These are phyloP conservation scores for Sinopyrophorus schimmeli DNA, from an alignment of 2,888 invertebrate species.

Conservation along the genomic window DNA sequence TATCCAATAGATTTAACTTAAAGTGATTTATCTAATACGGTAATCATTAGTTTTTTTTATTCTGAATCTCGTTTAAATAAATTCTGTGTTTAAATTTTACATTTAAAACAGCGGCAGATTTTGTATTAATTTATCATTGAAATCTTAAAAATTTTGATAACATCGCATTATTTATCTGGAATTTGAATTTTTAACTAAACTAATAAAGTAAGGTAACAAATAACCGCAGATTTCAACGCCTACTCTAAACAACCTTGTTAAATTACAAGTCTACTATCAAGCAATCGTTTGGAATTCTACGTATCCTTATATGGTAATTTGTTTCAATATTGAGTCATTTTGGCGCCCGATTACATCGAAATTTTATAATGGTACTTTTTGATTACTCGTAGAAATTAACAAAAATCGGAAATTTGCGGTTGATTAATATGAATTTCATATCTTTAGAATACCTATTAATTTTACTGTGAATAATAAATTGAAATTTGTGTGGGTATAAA, in stretches of 20 bases:
- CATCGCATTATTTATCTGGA: no score
- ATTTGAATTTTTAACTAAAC: conserved; percentile 6
- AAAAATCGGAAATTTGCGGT: conserved; percentile 14
- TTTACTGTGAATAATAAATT: no score
- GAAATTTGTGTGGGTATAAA: conserved; percentile 5
- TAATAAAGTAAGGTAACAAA: conserved; percentile 25
- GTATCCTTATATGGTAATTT: conserved; percentile 30
- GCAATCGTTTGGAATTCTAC: conserved; percentile 17
- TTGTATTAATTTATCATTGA: no score
- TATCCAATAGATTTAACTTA: no score
- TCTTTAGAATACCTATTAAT: conserved; percentile 1
- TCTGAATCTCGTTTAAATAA: no score
- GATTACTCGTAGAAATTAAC: conserved; percentile 1
- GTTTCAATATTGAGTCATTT: conserved; percentile 19
- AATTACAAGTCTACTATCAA: conserved; percentile 27
- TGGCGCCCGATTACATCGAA: conserved; percentile 13
- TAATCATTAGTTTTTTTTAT: no score
- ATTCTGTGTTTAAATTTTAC: no score
- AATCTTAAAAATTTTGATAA: no score
- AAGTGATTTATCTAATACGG: no score
- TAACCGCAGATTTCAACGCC: conserved; percentile 21
- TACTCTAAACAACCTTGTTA: conserved; percentile 24
- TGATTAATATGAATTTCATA: no score
- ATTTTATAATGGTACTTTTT: conserved; percentile 21
- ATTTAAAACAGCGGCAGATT: no score